Percentiles rank a stretch among this genome's conserved stretches.
Evolutionary conservation across 2,113 vertebrate genomes (phyloP).

Genomic region (Garra rufa): DNA sequence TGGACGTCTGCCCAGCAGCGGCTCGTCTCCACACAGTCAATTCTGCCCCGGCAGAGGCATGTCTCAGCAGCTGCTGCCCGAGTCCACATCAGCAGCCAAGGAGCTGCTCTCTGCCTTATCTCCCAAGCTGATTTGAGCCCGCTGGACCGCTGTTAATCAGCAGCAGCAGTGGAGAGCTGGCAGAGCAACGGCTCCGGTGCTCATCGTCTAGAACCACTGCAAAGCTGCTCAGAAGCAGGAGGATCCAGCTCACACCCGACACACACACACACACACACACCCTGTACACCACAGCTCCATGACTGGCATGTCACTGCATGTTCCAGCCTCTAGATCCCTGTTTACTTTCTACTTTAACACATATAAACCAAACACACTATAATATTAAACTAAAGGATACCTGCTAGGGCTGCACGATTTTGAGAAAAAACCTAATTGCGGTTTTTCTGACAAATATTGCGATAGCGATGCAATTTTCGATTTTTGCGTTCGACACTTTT

Average conservation of each 20-base stretch:
- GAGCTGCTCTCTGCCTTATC: conserved; percentile 57
- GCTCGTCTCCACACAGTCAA: conserved; percentile 56
- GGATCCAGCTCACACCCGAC: conserved; percentile 48
- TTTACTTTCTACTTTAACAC: neutral
- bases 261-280: conserved; percentile 29
- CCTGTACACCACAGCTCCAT: neutral
- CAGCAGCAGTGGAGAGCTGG: conserved; percentile 58
- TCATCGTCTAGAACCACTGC: conserved; percentile 30
- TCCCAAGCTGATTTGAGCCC: conserved; percentile 54
- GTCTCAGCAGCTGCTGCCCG: conserved; percentile 57
- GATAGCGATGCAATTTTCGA: too few species aligned
- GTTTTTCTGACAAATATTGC: too few species aligned
- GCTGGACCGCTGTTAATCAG: conserved; percentile 60
- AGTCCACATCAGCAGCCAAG: conserved; percentile 53
- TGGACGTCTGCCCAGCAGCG: conserved; percentile 55
- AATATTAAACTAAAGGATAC: neutral
- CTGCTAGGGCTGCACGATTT: too few species aligned
- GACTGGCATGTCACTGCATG: conserved; percentile 2
- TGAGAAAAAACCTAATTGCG: too few species aligned
- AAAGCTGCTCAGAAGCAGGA: conserved; percentile 56
- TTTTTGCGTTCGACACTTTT: too few species aligned
- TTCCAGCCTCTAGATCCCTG: conserved; percentile 12
- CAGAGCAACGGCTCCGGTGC: conserved; percentile 38
- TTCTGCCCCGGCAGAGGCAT: conserved; percentile 59
- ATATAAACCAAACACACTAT: neutral